phyloP scores from a whole-genome alignment of 2,888 invertebrate genomes.

The Orthosia gracilis region DNA sequence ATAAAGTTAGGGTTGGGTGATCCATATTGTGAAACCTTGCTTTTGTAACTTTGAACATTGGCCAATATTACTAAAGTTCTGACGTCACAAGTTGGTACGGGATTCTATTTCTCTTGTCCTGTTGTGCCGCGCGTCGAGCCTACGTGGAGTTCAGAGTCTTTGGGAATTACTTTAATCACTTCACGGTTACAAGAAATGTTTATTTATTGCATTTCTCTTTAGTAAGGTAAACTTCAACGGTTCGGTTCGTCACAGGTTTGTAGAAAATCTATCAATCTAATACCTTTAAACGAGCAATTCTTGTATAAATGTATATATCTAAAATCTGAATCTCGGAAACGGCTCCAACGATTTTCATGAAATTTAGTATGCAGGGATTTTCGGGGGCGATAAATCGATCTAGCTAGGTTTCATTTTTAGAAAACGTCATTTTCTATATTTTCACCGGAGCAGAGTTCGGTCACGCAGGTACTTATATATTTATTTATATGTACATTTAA shows the following conservation, averaged over 20 bases:
- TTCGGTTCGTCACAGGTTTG: not conserved
- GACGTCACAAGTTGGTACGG: constrained; percentile 28
- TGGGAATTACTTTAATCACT: constrained; percentile 31
- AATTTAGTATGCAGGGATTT: too few species aligned
- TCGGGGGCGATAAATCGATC: too few species aligned
- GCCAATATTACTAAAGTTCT: constrained; percentile 6
- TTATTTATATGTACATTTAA: too few species aligned
- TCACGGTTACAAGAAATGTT: constrained; percentile 9
- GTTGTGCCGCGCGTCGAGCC: constrained; percentile 16
- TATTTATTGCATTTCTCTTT: constrained; percentile 8
- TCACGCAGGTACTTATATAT: too few species aligned
- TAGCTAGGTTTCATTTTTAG: too few species aligned
- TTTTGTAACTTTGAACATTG: constrained; percentile 18
- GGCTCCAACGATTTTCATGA: too few species aligned
- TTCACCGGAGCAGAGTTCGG: too few species aligned
- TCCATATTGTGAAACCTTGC: constrained; percentile 35
- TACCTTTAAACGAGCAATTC: too few species aligned
- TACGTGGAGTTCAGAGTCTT: constrained; percentile 39
- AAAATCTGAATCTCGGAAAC: too few species aligned
- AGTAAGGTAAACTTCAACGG: not conserved
- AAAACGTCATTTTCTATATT: too few species aligned
- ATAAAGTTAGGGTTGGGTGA: constrained; percentile 43
- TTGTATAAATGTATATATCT: too few species aligned
- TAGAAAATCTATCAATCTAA: too few species aligned
- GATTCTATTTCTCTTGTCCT: constrained; percentile 35